Evolutionary conservation across 2,888 invertebrate genomes (phyloP).

Genomic region (Flexamia atlantica): DNA sequence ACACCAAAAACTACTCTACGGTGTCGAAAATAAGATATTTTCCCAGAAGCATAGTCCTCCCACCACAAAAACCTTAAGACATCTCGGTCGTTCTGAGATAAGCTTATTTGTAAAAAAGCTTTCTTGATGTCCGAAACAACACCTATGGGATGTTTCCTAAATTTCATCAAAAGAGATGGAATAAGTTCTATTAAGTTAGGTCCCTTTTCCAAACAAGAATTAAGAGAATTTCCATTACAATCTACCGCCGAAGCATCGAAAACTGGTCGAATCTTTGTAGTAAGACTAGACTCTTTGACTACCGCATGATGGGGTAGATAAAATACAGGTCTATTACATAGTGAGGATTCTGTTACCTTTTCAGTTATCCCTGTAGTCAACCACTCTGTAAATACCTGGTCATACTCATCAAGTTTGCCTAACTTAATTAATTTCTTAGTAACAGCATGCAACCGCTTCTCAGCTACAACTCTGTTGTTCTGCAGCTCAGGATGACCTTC

Average conservation of each 20-base stretch:
- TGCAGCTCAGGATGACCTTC: slow-evolving; percentile 17
- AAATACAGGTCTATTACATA: not conserved
- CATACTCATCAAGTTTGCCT: not conserved
- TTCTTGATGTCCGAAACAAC: slow-evolving; percentile 23
- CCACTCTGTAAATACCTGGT: slow-evolving; percentile 1
- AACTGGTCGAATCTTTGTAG: slow-evolving; percentile 20
- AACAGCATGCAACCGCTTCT: not conserved
- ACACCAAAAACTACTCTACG: no score
- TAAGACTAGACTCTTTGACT: not conserved
- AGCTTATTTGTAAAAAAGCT: not conserved
- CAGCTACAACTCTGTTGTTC: slow-evolving; percentile 4
- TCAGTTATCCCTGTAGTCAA: not conserved
- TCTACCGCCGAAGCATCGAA: slow-evolving; percentile 5
- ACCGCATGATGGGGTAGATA: slow-evolving; percentile 36
- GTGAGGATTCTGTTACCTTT: not conserved
- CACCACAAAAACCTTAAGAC: no score
- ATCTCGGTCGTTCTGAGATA: no score
- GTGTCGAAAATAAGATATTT: no score
- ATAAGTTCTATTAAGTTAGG: slow-evolving; percentile 10
- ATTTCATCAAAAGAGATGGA: slow-evolving; percentile 38
- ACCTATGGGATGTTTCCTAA: not conserved
- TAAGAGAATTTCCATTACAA: slow-evolving; percentile 18
- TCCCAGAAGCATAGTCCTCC: no score
- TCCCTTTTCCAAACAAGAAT: slow-evolving; percentile 16
- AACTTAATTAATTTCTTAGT: not conserved